Conservation (phyloP, 2,113 vertebrate species). For the Embiotoca jacksoni region DNA sequence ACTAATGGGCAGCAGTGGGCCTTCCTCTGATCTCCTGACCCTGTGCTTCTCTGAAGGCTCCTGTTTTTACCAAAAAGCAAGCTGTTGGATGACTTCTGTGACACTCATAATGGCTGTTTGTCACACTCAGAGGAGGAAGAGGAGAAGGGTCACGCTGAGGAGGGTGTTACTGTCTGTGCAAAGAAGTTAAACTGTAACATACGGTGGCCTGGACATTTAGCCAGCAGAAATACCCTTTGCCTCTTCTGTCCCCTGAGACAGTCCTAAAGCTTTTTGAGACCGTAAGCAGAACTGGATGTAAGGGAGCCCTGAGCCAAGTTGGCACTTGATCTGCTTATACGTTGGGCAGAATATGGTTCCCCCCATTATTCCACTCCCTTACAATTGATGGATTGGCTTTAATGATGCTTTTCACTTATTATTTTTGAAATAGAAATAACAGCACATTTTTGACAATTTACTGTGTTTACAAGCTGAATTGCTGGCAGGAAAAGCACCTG, state of each 20-base stretch:
- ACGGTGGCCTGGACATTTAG: neutral
- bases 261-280: neutral
- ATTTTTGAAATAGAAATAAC: neutral
- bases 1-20: neutral
- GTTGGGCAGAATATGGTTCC: neutral
- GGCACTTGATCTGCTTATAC: neutral
- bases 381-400: neutral
- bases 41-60: conserved; percentile 14
- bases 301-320: neutral
- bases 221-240: neutral
- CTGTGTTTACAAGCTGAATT: neutral
- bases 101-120: conserved; percentile 5
- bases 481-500: conserved; percentile 5
- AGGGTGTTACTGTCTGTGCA: neutral
- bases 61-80: conserved; percentile 9
- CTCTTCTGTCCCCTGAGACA: neutral
- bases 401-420: neutral
- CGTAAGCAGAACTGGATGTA: neutral
- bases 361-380: conserved; percentile 1
- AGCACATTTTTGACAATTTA: neutral
- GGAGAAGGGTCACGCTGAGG: neutral
- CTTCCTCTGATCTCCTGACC: neutral
- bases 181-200: neutral
- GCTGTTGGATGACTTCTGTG: conserved; percentile 1
- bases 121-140: conserved; percentile 6